These are phyloP conservation scores for Polymixis flavicincta DNA, from an alignment of 2,888 invertebrate genomes.

Conservation along the genomic window DNA sequence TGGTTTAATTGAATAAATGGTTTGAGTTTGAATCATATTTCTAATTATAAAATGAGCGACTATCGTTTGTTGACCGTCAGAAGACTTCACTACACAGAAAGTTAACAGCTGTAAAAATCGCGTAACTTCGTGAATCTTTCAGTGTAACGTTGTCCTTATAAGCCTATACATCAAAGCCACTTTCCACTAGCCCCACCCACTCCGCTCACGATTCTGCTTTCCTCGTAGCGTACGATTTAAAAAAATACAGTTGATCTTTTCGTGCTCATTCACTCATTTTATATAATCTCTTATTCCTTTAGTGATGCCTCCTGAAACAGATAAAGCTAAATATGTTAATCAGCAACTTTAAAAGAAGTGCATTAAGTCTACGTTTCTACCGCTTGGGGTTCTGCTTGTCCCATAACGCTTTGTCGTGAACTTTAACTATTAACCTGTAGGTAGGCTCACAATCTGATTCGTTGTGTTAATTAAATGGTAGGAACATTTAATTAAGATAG, in stretches of 20 bases:
- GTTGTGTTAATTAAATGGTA: constrained; percentile 42
- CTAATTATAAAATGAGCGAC: background rate
- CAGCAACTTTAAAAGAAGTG: constrained; percentile 7
- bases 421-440: constrained; percentile 38
- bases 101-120: background rate
- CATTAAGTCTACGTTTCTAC: constrained; percentile 1
- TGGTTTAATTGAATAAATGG: too few species aligned
- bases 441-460: constrained; percentile 49
- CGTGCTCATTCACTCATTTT: background rate
- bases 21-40: too few species aligned
- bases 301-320: constrained; percentile 1
- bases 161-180: constrained; percentile 4
- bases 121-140: background rate
- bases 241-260: constrained; percentile 11
- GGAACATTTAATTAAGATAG: constrained; percentile 56
- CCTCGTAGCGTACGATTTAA: background rate
- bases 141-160: background rate
- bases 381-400: background rate
- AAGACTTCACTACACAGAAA: background rate
- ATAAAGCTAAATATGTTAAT: too few species aligned
- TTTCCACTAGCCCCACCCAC: constrained; percentile 2
- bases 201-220: constrained; percentile 1
- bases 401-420: constrained; percentile 12
- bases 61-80: background rate
- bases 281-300: constrained; percentile 25